A percentile compares a stretch with the other conserved stretches of the same genome.
phyloP scores from a whole-genome alignment of 2,888 invertebrate genomes.

The Thymelicus acteon region DNA sequence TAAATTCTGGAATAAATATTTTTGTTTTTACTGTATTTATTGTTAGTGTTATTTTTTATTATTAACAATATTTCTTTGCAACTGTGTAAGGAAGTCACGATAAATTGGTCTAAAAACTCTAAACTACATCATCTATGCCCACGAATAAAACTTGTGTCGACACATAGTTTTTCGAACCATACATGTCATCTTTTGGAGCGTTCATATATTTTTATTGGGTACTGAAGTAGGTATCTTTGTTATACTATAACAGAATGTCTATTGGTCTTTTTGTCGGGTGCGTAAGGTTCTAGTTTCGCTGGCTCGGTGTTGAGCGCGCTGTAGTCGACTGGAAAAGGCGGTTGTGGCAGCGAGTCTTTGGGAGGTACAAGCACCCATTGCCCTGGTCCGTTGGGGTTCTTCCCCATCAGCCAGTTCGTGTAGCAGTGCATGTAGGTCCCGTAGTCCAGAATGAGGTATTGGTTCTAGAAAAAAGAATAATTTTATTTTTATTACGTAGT shows the following conservation, averaged over 20 bases:
- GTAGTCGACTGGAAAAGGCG: constrained; percentile 90
- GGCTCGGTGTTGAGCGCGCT: constrained; percentile 89
- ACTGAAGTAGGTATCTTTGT: constrained; percentile 30
- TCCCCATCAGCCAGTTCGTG: constrained; percentile 90
- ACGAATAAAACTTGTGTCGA: constrained; percentile 2
- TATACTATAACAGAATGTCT: constrained; percentile 89
- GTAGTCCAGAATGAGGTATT: constrained; percentile 87
- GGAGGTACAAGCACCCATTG: constrained; percentile 89
- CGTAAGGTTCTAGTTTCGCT: constrained; percentile 88
- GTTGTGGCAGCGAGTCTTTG: constrained; percentile 80
- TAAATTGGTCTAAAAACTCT: constrained; percentile 7
- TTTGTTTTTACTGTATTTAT: neutral
- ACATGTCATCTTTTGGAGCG: neutral
- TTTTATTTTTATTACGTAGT: too few relatives aligned
- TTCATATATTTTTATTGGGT: constrained; percentile 1
- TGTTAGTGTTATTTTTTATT: neutral
- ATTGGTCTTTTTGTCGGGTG: constrained; percentile 87
- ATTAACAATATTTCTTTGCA: neutral
- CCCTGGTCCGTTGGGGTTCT: constrained; percentile 90
- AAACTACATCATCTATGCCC: neutral
- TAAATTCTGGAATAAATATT: neutral
- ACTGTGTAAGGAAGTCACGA: constrained; percentile 9
- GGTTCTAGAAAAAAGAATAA: constrained; percentile 83
- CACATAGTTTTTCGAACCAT: neutral
- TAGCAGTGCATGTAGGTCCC: constrained; percentile 89